Evolutionary conservation across 2,888 invertebrate genomes (phyloP).

Genomic region (Nephrotoma guestfalica): DNA sequence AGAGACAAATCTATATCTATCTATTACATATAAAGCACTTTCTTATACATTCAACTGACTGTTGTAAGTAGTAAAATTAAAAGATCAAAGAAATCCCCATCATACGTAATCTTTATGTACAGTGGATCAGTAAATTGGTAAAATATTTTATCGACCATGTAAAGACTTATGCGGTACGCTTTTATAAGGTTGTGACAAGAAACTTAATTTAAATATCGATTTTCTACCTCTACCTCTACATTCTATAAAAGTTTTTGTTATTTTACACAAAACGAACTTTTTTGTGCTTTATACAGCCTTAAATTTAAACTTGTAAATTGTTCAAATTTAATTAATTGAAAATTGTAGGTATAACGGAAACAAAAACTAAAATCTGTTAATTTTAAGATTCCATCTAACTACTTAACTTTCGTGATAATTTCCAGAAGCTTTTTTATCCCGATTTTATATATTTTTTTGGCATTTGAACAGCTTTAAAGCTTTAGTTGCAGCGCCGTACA

Average conservation of each 20-base stretch:
- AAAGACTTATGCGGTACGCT: background rate
- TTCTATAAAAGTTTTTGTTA: background rate
- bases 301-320: background rate
- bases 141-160: background rate
- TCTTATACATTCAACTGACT: background rate
- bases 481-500: background rate
- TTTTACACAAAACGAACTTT: background rate
- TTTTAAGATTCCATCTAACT: background rate
- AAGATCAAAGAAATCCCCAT: background rate
- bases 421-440: background rate
- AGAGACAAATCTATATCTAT: background rate
- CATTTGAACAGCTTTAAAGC: background rate
- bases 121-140: background rate
- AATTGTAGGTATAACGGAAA: background rate
- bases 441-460: background rate
- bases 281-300: background rate
- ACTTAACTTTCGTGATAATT: background rate
- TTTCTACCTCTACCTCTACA: background rate
- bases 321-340: background rate
- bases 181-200: background rate
- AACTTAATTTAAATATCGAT: background rate
- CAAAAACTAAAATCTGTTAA: background rate
- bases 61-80: background rate
- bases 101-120: background rate
- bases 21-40: background rate